These are phyloP conservation scores for Lepidurus packardi DNA, from an alignment of 1,140 invertebrate species.

Conservation along the genomic window DNA sequence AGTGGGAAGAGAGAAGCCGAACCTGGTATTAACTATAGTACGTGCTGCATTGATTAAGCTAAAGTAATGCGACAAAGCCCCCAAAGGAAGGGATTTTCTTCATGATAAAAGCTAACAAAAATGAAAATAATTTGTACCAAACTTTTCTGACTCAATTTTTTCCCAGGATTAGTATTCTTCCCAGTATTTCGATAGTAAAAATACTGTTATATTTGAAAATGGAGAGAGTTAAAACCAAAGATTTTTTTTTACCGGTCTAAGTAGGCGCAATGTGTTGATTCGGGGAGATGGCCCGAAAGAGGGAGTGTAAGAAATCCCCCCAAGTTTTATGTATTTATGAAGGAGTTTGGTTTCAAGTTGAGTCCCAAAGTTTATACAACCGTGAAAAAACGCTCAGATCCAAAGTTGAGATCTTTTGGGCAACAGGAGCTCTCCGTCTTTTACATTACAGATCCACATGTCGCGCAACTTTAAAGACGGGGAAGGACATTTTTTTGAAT, in stretches of 20 bases:
- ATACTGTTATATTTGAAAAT: too few relatives aligned
- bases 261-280: background rate
- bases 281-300: background rate
- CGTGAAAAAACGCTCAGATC: background rate
- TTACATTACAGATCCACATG: background rate
- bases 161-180: too few relatives aligned
- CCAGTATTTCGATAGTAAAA: background rate
- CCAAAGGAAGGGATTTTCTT: background rate
- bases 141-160: too few relatives aligned
- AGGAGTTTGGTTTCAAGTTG: background rate
- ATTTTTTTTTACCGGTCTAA: background rate
- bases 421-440: too few relatives aligned
- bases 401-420: too few relatives aligned
- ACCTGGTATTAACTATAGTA: background rate
- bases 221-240: background rate
- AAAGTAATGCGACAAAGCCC: background rate
- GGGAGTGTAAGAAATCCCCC: background rate
- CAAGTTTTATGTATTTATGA: background rate
- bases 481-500: background rate
- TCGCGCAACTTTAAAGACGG: slow-evolving; percentile 1
- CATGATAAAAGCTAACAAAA: background rate
- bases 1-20: background rate
- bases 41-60: slow-evolving; percentile 11
- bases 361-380: background rate
- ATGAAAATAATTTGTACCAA: too few relatives aligned